These are phyloP conservation scores for Gymnoscelis rufifasciata DNA, from an alignment of 2,888 invertebrate species.

Conservation along the genomic window DNA sequence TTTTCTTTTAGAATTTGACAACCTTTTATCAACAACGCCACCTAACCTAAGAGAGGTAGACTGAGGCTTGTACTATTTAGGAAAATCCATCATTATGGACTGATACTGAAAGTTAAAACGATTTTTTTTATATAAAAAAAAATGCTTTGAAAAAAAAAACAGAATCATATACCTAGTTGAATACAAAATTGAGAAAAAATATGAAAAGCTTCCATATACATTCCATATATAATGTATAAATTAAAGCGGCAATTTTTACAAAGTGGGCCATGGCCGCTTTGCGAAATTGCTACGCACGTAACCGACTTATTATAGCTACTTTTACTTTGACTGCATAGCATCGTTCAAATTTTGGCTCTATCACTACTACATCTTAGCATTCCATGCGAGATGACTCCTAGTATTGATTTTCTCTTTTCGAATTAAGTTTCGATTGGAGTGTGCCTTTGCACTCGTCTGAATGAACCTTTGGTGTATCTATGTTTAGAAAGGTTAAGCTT, in stretches of 20 bases:
- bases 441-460: neutral
- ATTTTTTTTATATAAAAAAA: no score
- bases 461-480: neutral
- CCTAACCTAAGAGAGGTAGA: no score
- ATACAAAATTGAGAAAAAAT: slow-evolving; percentile 11
- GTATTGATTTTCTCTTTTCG: no score
- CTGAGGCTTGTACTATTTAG: no score
- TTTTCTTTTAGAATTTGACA: no score
- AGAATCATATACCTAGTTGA: slow-evolving; percentile 1
- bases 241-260: slow-evolving; percentile 35
- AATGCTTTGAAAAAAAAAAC: no score
- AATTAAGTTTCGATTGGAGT: no score
- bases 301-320: slow-evolving; percentile 39
- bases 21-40: no score
- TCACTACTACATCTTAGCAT: neutral
- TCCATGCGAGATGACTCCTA: no score
- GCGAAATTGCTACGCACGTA: slow-evolving; percentile 40
- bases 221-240: slow-evolving; percentile 29
- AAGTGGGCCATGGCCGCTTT: slow-evolving; percentile 45
- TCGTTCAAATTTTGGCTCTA: slow-evolving; percentile 5
- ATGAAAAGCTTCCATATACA: slow-evolving; percentile 28
- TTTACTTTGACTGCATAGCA: slow-evolving; percentile 33
- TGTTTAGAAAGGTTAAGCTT: neutral
- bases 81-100: neutral
- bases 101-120: no score